Percentiles rank a stretch among this genome's conserved stretches.
Evolutionary conservation across 1,140 invertebrate genomes (phyloP).

Genomic region (Gonatopus flavifemur): DNA sequence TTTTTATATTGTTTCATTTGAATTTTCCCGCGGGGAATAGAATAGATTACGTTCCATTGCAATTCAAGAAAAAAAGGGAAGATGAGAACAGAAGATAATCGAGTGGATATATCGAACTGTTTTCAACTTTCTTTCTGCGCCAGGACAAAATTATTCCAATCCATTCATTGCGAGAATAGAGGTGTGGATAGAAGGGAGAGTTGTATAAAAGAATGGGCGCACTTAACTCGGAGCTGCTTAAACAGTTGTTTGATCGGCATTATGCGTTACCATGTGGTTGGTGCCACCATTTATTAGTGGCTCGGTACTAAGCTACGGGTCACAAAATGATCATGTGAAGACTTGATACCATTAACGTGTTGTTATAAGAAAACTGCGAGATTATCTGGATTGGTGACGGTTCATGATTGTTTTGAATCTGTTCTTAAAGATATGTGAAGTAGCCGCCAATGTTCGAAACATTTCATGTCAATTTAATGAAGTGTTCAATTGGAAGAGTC

Average conservation of each 20-base stretch:
- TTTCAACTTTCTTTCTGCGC: neutral
- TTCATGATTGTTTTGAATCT: too few relatives aligned
- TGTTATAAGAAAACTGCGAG: too few relatives aligned
- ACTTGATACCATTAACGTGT: too few relatives aligned
- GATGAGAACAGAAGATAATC: neutral
- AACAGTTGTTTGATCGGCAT: conserved; percentile 58
- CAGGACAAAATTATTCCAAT: conserved; percentile 33
- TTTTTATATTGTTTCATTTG: too few relatives aligned
- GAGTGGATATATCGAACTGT: neutral
- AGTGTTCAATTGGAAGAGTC: too few relatives aligned
- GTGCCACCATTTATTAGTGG: conserved; percentile 52
- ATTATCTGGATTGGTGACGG: too few relatives aligned
- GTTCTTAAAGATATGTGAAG: too few relatives aligned
- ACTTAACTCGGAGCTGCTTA: conserved; percentile 56
- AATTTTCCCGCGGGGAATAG: too few relatives aligned
- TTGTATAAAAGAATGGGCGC: conserved; percentile 43
- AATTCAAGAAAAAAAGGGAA: neutral
- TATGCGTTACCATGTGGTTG: conserved; percentile 57
- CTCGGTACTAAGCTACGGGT: conserved; percentile 12
- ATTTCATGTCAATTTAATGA: too few relatives aligned
- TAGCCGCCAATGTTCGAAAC: too few relatives aligned
- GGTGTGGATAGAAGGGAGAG: conserved; percentile 22
- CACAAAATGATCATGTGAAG: too few relatives aligned
- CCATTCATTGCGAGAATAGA: neutral
- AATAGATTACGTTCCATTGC: too few relatives aligned